These are phyloP conservation scores for Pseudochromis fuscus DNA, from an alignment of 2,797 vertebrate species.

Conservation along the genomic window DNA sequence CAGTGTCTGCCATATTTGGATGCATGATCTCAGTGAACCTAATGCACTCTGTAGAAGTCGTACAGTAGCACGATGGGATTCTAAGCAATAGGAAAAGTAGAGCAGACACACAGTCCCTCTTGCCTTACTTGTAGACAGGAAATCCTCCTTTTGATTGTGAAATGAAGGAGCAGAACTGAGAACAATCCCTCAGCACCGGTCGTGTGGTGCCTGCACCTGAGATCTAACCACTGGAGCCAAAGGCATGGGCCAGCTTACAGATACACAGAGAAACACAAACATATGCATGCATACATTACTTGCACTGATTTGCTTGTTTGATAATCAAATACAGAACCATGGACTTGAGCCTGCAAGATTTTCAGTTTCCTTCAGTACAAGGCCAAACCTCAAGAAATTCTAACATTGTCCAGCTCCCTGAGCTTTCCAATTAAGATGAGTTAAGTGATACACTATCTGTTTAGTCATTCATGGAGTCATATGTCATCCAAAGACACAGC, in stretches of 20 bases:
- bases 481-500: slow-evolving; percentile 51
- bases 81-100: slow-evolving; percentile 66
- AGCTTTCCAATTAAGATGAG: slow-evolving; percentile 43
- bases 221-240: slow-evolving; percentile 22
- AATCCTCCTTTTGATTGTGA: slow-evolving; percentile 85
- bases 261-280: slow-evolving; percentile 20
- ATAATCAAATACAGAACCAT: slow-evolving; percentile 34
- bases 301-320: slow-evolving; percentile 1
- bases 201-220: slow-evolving; percentile 56
- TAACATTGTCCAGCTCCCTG: slow-evolving; percentile 43
- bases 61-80: slow-evolving; percentile 60
- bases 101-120: slow-evolving; percentile 64
- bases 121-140: slow-evolving; percentile 78
- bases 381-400: slow-evolving; percentile 55
- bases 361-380: slow-evolving; percentile 42
- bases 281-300: slow-evolving; percentile 8
- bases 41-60: slow-evolving; percentile 54
- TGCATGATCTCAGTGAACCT: slow-evolving; percentile 59
- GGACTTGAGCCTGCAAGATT: slow-evolving; percentile 39
- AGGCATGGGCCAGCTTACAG: slow-evolving; percentile 29
- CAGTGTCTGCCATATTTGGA: slow-evolving; percentile 50
- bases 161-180: slow-evolving; percentile 63
- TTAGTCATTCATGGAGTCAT: slow-evolving; percentile 49
- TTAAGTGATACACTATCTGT: slow-evolving; percentile 53
- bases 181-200: slow-evolving; percentile 63